Evolutionary conservation across 2,888 invertebrate species (phyloP).

Genomic region (Nymphalis polychloros): DNA sequence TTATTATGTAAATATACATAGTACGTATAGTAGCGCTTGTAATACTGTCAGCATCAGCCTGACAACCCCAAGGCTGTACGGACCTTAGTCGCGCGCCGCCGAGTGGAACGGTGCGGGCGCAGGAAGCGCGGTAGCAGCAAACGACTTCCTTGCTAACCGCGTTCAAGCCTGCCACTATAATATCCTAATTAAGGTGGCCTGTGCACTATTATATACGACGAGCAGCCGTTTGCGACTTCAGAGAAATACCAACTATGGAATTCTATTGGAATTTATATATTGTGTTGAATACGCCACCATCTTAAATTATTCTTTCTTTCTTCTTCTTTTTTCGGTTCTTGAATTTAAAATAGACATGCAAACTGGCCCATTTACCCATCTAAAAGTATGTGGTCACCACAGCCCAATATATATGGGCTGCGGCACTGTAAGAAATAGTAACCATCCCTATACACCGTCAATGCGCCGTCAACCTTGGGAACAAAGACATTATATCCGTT

Average conservation of each 20-base stretch:
- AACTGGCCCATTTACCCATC: too few relatives aligned
- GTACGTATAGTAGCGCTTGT: neutral
- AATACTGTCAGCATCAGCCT: neutral
- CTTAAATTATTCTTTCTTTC: too few relatives aligned
- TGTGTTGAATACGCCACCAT: too few relatives aligned
- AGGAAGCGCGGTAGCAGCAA: conserved; percentile 48
- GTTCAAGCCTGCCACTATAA: conserved; percentile 13
- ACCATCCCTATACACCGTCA: too few relatives aligned
- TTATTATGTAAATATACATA: neutral
- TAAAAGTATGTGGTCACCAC: too few relatives aligned
- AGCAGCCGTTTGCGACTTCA: neutral
- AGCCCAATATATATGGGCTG: too few relatives aligned
- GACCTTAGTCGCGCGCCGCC: conserved; percentile 29
- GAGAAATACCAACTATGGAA: neutral
- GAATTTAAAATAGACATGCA: too few relatives aligned
- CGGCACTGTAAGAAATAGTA: too few relatives aligned
- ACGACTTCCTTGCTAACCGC: conserved; percentile 38
- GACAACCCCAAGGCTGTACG: conserved; percentile 19
- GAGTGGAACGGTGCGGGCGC: conserved; percentile 56
- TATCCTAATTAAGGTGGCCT: conserved; percentile 17
- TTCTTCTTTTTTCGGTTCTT: too few relatives aligned
- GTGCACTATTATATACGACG: neutral
- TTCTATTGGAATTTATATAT: too few relatives aligned
- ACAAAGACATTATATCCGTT: too few relatives aligned
- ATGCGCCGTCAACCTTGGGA: too few relatives aligned